Percentiles rank a stretch among this genome's conserved stretches.
phyloP scores from a whole-genome alignment of 2,797 vertebrate genomes.

The Hephaestus fuliginosus region DNA sequence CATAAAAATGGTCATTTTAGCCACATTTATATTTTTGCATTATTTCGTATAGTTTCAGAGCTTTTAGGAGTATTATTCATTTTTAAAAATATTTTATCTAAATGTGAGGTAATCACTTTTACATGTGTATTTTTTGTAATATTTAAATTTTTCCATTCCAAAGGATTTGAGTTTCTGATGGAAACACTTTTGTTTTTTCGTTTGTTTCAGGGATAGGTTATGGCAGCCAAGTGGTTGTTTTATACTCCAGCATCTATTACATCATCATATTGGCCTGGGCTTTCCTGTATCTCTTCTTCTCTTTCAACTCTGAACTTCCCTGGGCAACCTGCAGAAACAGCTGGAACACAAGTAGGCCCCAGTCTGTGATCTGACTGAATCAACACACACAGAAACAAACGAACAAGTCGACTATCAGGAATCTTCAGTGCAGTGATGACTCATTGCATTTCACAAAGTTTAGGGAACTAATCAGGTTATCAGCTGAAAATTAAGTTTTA shows the following conservation, averaged over 20 bases:
- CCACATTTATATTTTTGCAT: too few species aligned
- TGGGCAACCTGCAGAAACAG: constrained; percentile 85
- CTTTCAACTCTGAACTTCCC: constrained; percentile 82
- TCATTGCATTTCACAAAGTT: not conserved
- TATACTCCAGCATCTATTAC: constrained; percentile 87
- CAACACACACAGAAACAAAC: not conserved
- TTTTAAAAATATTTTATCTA: not conserved
- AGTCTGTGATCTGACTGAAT: not conserved
- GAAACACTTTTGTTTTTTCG: constrained; percentile 50
- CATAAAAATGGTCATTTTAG: too few species aligned
- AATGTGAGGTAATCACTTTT: not conserved
- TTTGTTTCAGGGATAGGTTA: constrained; percentile 84
- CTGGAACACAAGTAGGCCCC: constrained; percentile 85
- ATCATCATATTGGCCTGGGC: constrained; percentile 89
- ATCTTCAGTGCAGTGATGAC: not conserved
- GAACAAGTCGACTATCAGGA: not conserved
- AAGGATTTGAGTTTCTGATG: not conserved
- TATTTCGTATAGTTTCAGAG: too few species aligned
- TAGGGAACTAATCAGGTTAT: not conserved
- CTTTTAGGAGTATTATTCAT: too few species aligned
- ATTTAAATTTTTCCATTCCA: too few species aligned
- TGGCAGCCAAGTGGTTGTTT: constrained; percentile 83
- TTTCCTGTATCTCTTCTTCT: constrained; percentile 87
- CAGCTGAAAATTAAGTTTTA: not conserved
- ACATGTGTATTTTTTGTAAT: too few species aligned